These are phyloP conservation scores for Dolichoris vasculosae DNA, from an alignment of 1,140 invertebrate genomes.

Conservation along the genomic window DNA sequence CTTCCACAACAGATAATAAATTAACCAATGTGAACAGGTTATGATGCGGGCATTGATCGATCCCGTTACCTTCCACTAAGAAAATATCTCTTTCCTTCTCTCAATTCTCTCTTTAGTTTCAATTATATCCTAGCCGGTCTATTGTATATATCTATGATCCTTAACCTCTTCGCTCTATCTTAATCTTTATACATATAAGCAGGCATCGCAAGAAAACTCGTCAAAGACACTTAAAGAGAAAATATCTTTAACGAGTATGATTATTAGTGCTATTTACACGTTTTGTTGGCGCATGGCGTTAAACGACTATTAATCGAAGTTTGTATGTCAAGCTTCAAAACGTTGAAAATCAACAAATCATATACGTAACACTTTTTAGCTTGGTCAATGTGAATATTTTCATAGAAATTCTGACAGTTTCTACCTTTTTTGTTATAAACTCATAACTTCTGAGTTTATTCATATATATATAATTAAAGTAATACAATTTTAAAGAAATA, in stretches of 20 bases:
- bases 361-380: neutral
- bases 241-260: neutral
- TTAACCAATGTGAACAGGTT: constrained; percentile 6
- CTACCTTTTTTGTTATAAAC: too few species aligned
- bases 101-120: neutral
- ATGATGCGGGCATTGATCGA: constrained; percentile 16
- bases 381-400: too few species aligned
- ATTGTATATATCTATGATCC: neutral
- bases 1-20: constrained; percentile 24
- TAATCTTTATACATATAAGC: too few species aligned
- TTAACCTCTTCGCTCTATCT: neutral
- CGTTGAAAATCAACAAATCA: neutral
- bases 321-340: neutral
- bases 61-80: constrained; percentile 39
- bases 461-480: too few species aligned
- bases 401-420: too few species aligned
- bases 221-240: constrained; percentile 15
- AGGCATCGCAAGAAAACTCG: neutral
- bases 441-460: too few species aligned
- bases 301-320: constrained; percentile 20
- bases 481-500: too few species aligned
- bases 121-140: constrained; percentile 18
- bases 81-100: constrained; percentile 25
- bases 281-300: neutral
- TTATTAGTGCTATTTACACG: constrained; percentile 38